Percentiles rank a stretch among this genome's conserved stretches.
Evolutionary conservation across 2,797 vertebrate species (phyloP).

Genomic region (Calcarius lapponicus): DNA sequence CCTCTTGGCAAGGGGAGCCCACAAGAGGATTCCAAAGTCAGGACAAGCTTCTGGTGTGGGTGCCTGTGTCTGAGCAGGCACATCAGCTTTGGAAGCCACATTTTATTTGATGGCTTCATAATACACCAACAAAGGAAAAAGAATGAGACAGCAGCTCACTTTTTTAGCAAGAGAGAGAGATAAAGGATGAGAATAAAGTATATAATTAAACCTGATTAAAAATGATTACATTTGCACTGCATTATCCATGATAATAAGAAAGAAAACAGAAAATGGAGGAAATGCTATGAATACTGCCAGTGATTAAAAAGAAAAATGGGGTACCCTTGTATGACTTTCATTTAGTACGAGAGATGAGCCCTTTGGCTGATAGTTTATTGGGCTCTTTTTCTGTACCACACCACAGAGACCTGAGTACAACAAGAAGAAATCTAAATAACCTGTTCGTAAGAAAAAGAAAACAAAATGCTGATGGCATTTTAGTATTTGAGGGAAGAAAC

Average conservation of each 20-base stretch:
- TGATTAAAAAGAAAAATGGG: conserved; percentile 37
- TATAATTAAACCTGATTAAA: conserved; percentile 64
- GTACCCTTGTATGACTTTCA: conserved; percentile 11
- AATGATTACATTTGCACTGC: conserved; percentile 32
- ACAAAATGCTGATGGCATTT: conserved; percentile 63
- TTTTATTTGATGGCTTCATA: conserved; percentile 9
- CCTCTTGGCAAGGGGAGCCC: background rate
- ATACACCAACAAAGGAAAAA: background rate
- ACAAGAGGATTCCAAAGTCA: background rate
- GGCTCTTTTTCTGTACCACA: background rate
- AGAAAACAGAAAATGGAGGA: conserved; percentile 17
- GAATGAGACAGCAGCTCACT: conserved; percentile 24
- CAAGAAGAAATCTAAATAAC: conserved; percentile 54
- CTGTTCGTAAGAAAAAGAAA: conserved; percentile 40
- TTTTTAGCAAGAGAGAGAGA: conserved; percentile 4
- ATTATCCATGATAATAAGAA: conserved; percentile 35
- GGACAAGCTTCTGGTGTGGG: background rate
- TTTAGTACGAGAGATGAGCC: background rate
- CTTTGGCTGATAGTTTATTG: background rate
- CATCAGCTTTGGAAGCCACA: background rate
- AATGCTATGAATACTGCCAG: background rate
- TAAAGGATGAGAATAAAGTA: conserved; percentile 29
- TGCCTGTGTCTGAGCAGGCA: background rate
- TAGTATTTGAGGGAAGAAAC: conserved; percentile 52
- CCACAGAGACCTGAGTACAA: background rate